Percentiles rank a stretch among this genome's conserved stretches.
Evolutionary conservation across 2,113 vertebrate genomes (phyloP).

Genomic region (Dipodomys ordii): DNA sequence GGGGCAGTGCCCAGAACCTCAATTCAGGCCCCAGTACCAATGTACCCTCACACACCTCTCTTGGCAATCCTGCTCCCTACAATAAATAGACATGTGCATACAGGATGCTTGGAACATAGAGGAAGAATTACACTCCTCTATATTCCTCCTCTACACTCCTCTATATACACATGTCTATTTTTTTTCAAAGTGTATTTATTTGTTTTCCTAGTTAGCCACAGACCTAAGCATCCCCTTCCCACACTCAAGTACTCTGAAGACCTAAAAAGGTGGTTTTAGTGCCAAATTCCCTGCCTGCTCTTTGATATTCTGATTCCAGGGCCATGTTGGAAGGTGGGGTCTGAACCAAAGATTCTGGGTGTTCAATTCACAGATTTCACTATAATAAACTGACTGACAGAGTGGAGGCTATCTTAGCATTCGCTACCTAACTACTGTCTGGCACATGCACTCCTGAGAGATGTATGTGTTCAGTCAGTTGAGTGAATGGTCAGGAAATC

Average conservation of each 20-base stretch:
- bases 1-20: no score
- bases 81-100: no score
- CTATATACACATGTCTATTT: background rate
- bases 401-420: background rate
- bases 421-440: background rate
- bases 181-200: background rate
- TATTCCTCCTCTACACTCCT: background rate
- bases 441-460: background rate
- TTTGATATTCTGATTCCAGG: constrained; percentile 12
- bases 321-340: background rate
- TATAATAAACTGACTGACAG: constrained; percentile 23
- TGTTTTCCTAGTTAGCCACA: constrained; percentile 29
- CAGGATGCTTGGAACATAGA: no score
- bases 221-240: background rate
- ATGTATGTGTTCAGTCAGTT: constrained; percentile 1
- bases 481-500: constrained; percentile 22
- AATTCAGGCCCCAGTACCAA: no score
- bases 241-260: background rate
- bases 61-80: no score
- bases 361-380: background rate
- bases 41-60: no score
- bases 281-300: background rate
- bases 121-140: no score
- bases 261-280: background rate
- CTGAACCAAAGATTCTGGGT: background rate